Conservation (phyloP, 2,113 vertebrate genomes). For the Oryzias celebensis region DNA sequence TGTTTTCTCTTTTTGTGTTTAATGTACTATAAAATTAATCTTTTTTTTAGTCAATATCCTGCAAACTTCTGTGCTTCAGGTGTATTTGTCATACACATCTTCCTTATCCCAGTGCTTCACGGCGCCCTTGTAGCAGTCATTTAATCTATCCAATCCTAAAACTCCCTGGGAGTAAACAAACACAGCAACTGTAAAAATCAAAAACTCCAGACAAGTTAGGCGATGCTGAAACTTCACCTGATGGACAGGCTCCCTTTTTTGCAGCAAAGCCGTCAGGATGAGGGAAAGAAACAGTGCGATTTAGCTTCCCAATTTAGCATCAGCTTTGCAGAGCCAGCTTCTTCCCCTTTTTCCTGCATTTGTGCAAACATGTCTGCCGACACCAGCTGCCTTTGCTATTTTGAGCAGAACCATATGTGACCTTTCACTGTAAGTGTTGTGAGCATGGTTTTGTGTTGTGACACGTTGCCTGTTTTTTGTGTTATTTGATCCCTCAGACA, state of each 20-base stretch:
- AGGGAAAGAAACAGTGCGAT: background rate
- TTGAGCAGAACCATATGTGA: constrained; percentile 17
- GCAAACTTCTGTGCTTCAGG: background rate
- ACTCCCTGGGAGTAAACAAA: constrained; percentile 30
- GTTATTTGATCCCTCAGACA: constrained; percentile 1
- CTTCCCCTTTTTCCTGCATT: background rate
- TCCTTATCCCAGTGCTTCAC: background rate
- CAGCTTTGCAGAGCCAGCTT: background rate
- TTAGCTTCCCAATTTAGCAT: constrained; percentile 1
- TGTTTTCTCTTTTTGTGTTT: background rate
- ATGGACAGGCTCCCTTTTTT: constrained; percentile 3
- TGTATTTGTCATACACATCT: background rate
- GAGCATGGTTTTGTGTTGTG: constrained; percentile 9
- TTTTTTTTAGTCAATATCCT: background rate
- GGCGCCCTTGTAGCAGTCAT: constrained; percentile 9
- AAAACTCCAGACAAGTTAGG: constrained; percentile 28
- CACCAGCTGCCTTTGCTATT: constrained; percentile 12
- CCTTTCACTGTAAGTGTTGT: constrained; percentile 27
- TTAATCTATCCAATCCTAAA: constrained; percentile 5
- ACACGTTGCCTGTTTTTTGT: constrained; percentile 1
- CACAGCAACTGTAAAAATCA: constrained; percentile 37
- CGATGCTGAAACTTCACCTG: constrained; percentile 21
- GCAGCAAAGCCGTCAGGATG: background rate
- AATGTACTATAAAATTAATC: background rate
- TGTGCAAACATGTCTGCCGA: constrained; percentile 1